Evolutionary conservation across 1,140 invertebrate species (phyloP).

Genomic region (Drosophila serrata): DNA sequence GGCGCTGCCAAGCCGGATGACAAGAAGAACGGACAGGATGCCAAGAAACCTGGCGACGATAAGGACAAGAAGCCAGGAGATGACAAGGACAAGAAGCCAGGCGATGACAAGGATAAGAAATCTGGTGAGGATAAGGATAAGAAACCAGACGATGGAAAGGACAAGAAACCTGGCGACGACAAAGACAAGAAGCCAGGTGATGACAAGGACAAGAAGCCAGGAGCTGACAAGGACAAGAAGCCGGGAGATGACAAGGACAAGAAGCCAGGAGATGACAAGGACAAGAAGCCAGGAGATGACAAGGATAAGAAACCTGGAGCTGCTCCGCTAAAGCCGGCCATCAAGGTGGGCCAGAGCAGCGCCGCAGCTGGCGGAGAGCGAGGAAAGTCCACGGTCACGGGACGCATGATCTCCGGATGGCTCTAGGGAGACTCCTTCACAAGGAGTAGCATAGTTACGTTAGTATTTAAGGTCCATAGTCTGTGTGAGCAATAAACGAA

Average conservation of each 20-base stretch:
- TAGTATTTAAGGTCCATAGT: slow-evolving; percentile 13
- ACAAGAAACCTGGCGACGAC: slow-evolving; percentile 37
- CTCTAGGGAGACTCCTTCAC: slow-evolving; percentile 34
- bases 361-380: slow-evolving; percentile 82
- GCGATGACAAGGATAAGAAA: slow-evolving; percentile 63
- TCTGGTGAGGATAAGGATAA: slow-evolving; percentile 41
- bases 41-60: slow-evolving; percentile 56
- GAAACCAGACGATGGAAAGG: slow-evolving; percentile 21
- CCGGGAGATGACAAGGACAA: slow-evolving; percentile 65
- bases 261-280: slow-evolving; percentile 46
- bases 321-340: slow-evolving; percentile 68
- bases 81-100: slow-evolving; percentile 50
- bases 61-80: slow-evolving; percentile 55
- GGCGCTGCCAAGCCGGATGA: slow-evolving; percentile 67
- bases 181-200: slow-evolving; percentile 64
- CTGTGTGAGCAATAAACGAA: slow-evolving; percentile 54
- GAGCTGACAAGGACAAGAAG: slow-evolving; percentile 57
- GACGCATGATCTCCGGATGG: slow-evolving; percentile 85
- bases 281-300: slow-evolving; percentile 23
- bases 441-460: slow-evolving; percentile 6
- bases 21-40: slow-evolving; percentile 60
- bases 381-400: slow-evolving; percentile 82
- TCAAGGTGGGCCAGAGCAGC: slow-evolving; percentile 82
- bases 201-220: slow-evolving; percentile 49
- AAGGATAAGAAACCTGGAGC: slow-evolving; percentile 53